Conservation (phyloP, 2,113 vertebrate species). For the Megaceryle torquata region DNA sequence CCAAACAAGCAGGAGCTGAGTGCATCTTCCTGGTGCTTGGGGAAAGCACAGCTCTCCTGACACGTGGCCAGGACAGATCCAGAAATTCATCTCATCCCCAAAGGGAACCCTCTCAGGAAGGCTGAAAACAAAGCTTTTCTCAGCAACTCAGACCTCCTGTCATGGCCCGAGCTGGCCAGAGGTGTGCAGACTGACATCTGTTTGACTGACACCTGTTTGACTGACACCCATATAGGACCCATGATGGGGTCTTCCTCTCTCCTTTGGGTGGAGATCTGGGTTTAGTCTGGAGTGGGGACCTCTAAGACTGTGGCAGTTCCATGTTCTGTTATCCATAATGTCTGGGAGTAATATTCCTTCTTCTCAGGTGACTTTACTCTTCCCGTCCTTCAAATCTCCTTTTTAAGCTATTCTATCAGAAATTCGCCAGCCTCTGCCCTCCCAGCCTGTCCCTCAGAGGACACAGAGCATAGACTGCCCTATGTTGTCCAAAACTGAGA, state of each 20-base stretch:
- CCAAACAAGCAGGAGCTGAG: neutral
- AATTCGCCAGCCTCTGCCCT: neutral
- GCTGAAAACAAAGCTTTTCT: neutral
- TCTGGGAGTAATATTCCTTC: neutral
- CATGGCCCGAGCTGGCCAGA: neutral
- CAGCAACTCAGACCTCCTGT: neutral
- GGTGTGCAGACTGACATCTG: neutral
- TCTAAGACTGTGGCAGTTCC: neutral
- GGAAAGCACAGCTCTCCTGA: neutral
- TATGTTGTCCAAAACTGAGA: neutral
- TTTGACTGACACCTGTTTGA: neutral
- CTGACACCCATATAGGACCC: neutral
- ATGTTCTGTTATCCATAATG: accelerated
- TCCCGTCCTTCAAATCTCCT: neutral
- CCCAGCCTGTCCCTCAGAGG: neutral
- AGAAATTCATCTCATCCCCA: neutral
- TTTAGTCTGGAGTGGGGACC: neutral
- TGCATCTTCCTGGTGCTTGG: neutral
- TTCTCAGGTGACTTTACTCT: neutral
- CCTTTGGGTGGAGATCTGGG: neutral
- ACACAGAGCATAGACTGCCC: neutral
- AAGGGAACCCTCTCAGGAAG: neutral
- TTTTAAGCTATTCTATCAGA: neutral
- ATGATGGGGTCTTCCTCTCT: neutral
- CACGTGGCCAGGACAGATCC: neutral